A percentile compares a stretch with the other conserved stretches of the same genome.
phyloP scores from a whole-genome alignment of 2,888 invertebrate species.

The Sericinus montela region DNA sequence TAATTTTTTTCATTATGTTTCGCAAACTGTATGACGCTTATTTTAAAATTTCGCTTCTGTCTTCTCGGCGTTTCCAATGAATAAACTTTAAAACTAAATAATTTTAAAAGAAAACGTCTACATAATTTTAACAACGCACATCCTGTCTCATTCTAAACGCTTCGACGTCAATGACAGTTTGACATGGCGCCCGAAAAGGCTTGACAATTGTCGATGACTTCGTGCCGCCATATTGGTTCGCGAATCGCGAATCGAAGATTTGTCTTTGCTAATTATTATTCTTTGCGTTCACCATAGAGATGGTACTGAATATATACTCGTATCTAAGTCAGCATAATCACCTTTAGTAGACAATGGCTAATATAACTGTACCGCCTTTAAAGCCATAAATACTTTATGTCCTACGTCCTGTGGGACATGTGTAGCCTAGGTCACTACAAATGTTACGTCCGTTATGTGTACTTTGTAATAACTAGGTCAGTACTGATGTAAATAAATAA shows the following conservation, averaged over 20 bases:
- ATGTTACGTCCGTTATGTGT: not conserved
- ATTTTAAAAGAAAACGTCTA: too few relatives aligned
- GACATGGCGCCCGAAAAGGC: constrained; percentile 54
- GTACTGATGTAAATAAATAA: too few relatives aligned
- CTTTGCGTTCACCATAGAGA: not conserved
- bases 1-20: too few relatives aligned
- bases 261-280: constrained; percentile 14
- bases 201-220: constrained; percentile 32
- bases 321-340: constrained; percentile 9
- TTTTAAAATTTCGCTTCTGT: too few relatives aligned
- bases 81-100: too few relatives aligned
- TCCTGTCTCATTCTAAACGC: constrained; percentile 1
- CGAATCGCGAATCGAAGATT: constrained; percentile 15
- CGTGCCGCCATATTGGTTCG: constrained; percentile 24
- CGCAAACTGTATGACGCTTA: too few relatives aligned
- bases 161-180: constrained; percentile 50
- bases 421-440: not conserved
- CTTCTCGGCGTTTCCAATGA: too few relatives aligned
- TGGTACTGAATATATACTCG: constrained; percentile 11
- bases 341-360: constrained; percentile 14
- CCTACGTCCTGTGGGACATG: not conserved
- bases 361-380: constrained; percentile 11
- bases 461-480: not conserved
- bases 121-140: not conserved
- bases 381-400: constrained; percentile 5